phyloP scores from a whole-genome alignment of 2,888 invertebrate species.

The Drosophila picticornis region DNA sequence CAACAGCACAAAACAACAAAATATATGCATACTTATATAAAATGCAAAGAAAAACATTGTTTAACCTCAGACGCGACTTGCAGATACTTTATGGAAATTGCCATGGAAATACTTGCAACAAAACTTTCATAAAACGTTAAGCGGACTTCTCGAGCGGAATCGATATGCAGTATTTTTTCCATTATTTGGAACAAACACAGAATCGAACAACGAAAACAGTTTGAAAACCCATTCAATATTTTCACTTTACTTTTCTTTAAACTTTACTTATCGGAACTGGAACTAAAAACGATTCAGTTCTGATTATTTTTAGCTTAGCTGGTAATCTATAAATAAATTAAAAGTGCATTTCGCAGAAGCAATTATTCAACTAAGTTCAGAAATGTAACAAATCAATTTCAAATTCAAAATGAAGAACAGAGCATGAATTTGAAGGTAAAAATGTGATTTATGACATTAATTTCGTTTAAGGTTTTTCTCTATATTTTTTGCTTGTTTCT shows the following conservation, averaged over 20 bases:
- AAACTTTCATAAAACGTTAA: no score
- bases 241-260: background rate
- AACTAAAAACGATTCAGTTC: background rate
- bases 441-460: background rate
- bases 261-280: background rate
- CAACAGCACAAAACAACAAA: constrained; percentile 30
- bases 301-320: background rate
- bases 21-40: constrained; percentile 1
- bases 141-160: background rate
- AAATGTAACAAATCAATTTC: background rate
- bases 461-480: accelerated
- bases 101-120: background rate
- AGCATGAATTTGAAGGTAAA: background rate
- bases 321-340: background rate
- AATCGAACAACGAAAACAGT: background rate
- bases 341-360: background rate
- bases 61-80: constrained; percentile 3
- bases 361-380: background rate
- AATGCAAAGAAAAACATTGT: constrained; percentile 12
- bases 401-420: background rate
- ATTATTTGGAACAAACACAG: background rate
- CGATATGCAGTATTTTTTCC: background rate
- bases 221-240: background rate
- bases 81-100: constrained; percentile 22
- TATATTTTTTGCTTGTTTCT: background rate